Evolutionary conservation across 2,888 invertebrate species (phyloP).

Genomic region (Philereme transversata): DNA sequence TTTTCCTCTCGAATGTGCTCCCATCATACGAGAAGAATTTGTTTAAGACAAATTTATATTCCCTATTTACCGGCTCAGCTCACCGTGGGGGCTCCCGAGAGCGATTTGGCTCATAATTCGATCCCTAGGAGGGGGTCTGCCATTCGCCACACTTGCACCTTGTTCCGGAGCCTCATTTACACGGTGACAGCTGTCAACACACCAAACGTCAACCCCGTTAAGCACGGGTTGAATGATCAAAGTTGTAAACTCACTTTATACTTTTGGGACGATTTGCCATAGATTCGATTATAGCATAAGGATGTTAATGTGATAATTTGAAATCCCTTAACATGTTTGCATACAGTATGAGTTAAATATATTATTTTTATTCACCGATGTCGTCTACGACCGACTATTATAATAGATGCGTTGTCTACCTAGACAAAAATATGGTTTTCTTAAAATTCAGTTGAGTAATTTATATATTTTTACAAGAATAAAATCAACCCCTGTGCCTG

Average conservation of each 20-base stretch:
- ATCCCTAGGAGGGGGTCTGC: conserved; percentile 44
- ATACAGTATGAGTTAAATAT: background rate
- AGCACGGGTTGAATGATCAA: conserved; percentile 37
- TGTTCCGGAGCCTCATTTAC: conserved; percentile 41
- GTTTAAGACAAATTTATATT: conserved; percentile 66
- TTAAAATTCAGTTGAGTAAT: no score
- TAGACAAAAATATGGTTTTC: no score
- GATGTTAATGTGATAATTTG: conserved; percentile 7
- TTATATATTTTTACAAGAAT: no score
- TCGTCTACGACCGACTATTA: background rate
- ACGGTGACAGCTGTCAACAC: conserved; percentile 39
- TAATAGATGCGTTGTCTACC: no score
- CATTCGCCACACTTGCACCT: conserved; percentile 39
- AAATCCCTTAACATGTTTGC: conserved; percentile 6
- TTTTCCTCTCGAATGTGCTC: conserved; percentile 55
- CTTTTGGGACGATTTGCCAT: conserved; percentile 26
- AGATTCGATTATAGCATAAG: conserved; percentile 23
- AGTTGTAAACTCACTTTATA: conserved; percentile 36
- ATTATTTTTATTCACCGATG: background rate
- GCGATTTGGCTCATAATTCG: conserved; percentile 60
- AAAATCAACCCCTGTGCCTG: no score
- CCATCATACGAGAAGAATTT: conserved; percentile 60
- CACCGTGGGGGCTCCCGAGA: conserved; percentile 48
- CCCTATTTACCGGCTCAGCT: conserved; percentile 63
- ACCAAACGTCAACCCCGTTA: conserved; percentile 33